phyloP scores from a whole-genome alignment of 2,113 vertebrate genomes.

The Bos indicus region DNA sequence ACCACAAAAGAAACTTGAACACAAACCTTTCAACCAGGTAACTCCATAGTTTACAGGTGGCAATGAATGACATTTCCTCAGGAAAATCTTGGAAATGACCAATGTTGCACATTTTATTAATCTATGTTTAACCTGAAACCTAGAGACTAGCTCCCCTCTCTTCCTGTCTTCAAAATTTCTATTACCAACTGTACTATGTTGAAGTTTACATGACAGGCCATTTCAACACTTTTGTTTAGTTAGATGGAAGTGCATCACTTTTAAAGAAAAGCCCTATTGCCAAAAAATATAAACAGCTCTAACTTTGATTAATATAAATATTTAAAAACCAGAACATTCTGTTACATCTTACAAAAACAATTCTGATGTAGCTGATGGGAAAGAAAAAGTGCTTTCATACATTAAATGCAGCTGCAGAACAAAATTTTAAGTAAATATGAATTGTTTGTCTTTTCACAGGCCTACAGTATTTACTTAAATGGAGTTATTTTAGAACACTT shows the following conservation, averaged over 20 bases:
- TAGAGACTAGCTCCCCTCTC: not conserved
- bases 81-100: slow-evolving; percentile 25
- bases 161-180: slow-evolving; percentile 62
- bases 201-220: slow-evolving; percentile 82
- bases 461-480: slow-evolving; percentile 57
- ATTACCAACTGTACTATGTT: slow-evolving; percentile 75
- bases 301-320: slow-evolving; percentile 87
- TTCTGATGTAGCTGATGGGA: slow-evolving; percentile 73
- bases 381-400: slow-evolving; percentile 72
- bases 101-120: slow-evolving; percentile 27
- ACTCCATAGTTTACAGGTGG: not conserved
- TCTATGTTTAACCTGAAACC: slow-evolving; percentile 31
- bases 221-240: slow-evolving; percentile 86
- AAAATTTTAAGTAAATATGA: slow-evolving; percentile 79
- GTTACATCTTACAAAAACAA: slow-evolving; percentile 81
- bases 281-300: slow-evolving; percentile 85
- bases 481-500: slow-evolving; percentile 64
- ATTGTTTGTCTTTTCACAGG: slow-evolving; percentile 69
- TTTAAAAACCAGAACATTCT: slow-evolving; percentile 84
- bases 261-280: slow-evolving; percentile 83
- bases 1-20: slow-evolving; percentile 19
- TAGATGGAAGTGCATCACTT: slow-evolving; percentile 84
- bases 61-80: slow-evolving; percentile 45
- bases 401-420: slow-evolving; percentile 68
- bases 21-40: slow-evolving; percentile 17